Percentiles rank a stretch among this genome's conserved stretches.
These are phyloP conservation scores for Pentalonia nigronervosa DNA, from an alignment of 1,140 invertebrate genomes.

Conservation along the genomic window DNA sequence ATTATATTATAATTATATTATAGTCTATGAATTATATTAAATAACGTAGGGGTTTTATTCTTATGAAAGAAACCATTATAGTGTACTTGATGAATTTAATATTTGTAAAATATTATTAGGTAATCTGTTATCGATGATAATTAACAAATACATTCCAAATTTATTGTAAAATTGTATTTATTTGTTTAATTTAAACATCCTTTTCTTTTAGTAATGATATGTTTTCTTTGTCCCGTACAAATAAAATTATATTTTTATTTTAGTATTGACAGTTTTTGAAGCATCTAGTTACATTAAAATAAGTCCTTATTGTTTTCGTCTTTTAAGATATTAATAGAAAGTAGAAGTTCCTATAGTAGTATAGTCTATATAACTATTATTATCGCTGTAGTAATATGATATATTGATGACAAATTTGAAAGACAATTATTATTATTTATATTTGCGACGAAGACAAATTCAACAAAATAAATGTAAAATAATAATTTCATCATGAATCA, in stretches of 20 bases:
- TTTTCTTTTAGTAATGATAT: neutral
- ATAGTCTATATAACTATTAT: too few species aligned
- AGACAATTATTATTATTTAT: too few species aligned
- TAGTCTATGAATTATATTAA: slow-evolving; percentile 57
- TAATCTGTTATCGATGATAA: slow-evolving; percentile 57
- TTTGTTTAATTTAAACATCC: slow-evolving; percentile 30
- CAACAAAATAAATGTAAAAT: too few species aligned
- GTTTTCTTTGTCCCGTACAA: neutral
- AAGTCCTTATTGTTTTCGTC: too few species aligned
- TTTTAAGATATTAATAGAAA: too few species aligned
- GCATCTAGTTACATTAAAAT: neutral
- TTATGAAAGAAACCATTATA: slow-evolving; percentile 45
- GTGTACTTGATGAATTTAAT: slow-evolving; percentile 51
- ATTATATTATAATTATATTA: slow-evolving; percentile 57
- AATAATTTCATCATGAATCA: too few species aligned
- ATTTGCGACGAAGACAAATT: too few species aligned
- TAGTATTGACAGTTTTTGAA: neutral
- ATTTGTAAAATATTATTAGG: slow-evolving; percentile 58
- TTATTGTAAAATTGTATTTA: slow-evolving; percentile 48
- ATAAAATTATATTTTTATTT: neutral
- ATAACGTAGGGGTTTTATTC: slow-evolving; percentile 51
- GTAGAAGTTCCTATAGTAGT: too few species aligned
- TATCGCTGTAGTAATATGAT: too few species aligned
- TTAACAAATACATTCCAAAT: slow-evolving; percentile 58
- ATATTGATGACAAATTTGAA: too few species aligned